Evolutionary conservation across 2,888 invertebrate genomes (phyloP).

Genomic region (Exephanes ischioxanthus): DNA sequence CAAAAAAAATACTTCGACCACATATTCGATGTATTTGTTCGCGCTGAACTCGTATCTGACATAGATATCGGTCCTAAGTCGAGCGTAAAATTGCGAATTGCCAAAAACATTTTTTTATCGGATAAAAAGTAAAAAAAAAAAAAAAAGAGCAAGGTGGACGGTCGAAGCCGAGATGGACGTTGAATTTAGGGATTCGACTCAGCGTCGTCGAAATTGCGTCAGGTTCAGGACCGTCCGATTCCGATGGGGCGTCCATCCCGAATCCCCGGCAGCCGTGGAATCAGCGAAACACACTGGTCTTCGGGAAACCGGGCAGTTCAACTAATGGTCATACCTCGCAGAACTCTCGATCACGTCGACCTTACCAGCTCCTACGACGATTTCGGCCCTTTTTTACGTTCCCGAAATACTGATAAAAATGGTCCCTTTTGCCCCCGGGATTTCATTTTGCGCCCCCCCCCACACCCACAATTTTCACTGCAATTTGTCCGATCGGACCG

Average conservation of each 20-base stretch:
- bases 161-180: constrained; percentile 7
- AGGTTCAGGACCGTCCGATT: background rate
- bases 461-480: background rate
- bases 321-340: constrained; percentile 26
- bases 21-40: no score
- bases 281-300: background rate
- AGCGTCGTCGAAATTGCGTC: constrained; percentile 1
- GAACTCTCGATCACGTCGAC: constrained; percentile 40
- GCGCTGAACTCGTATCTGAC: no score
- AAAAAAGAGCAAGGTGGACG: background rate
- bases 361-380: background rate
- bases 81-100: background rate
- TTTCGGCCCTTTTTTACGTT: background rate
- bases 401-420: background rate
- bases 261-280: constrained; percentile 2
- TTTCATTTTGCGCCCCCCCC: background rate
- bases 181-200: constrained; percentile 29
- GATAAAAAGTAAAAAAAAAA: background rate
- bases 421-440: background rate
- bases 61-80: background rate
- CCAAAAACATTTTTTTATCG: background rate
- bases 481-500: background rate
- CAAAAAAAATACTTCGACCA: no score
- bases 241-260: constrained; percentile 19
- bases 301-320: constrained; percentile 19